phyloP scores from a whole-genome alignment of 2,797 vertebrate species.

The Tarsius wallacei region DNA sequence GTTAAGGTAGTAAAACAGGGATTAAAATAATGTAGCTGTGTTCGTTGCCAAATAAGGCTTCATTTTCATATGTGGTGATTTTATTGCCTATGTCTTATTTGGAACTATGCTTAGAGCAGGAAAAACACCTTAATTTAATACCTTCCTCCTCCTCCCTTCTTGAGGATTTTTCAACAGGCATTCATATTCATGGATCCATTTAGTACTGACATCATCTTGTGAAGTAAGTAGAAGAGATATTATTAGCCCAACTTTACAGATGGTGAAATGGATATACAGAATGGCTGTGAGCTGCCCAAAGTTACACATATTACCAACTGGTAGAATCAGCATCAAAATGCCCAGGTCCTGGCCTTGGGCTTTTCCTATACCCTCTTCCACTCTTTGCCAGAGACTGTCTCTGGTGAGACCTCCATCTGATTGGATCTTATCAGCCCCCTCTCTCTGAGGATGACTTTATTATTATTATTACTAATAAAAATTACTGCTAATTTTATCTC shows the following conservation, averaged over 20 bases:
- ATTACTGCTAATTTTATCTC: background rate
- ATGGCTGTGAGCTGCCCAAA: background rate
- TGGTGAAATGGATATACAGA: background rate
- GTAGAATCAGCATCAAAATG: background rate
- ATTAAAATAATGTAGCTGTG: background rate
- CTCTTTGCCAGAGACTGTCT: background rate
- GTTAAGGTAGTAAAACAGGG: background rate
- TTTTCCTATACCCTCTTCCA: background rate
- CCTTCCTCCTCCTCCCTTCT: background rate
- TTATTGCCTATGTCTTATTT: background rate
- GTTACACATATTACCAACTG: background rate
- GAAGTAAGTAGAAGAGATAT: constrained; percentile 21
- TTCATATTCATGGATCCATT: constrained; percentile 29
- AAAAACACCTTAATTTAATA: constrained; percentile 58
- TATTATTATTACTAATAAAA: background rate
- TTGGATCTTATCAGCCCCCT: background rate
- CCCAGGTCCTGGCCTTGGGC: background rate
- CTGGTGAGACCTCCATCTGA: background rate
- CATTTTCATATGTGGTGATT: constrained; percentile 4
- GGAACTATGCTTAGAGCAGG: background rate
- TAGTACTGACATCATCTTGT: background rate
- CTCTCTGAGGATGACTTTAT: background rate
- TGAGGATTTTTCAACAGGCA: background rate
- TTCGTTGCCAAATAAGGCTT: background rate
- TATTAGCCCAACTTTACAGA: background rate